phyloP scores from a whole-genome alignment of 30 jellyfish, hydroid and myxozoan genomes.

The Turritopsis rubra region DNA sequence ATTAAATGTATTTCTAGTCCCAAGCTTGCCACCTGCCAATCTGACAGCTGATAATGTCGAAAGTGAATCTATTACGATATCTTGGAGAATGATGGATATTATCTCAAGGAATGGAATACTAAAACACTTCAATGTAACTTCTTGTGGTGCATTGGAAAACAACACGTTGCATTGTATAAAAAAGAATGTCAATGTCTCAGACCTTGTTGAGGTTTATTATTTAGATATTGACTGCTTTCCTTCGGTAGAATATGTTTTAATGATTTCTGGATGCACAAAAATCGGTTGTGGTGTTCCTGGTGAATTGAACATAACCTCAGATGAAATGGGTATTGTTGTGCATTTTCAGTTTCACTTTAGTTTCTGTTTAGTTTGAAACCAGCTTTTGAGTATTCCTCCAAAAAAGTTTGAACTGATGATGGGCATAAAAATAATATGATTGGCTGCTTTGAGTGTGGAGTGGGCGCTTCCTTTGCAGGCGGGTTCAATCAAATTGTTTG shows the following conservation, averaged over 20 bases:
- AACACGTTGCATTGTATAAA: not conserved
- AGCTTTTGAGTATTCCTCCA: too few relatives aligned
- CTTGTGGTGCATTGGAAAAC: not conserved
- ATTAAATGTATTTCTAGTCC: not conserved
- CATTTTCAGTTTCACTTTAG: too few relatives aligned
- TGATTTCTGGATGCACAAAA: conserved; percentile 2
- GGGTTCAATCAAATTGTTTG: too few relatives aligned
- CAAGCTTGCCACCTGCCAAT: not conserved
- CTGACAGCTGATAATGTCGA: not conserved
- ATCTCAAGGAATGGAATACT: not conserved
- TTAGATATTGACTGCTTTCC: not conserved
- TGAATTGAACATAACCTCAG: not conserved
- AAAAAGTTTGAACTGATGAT: too few relatives aligned
- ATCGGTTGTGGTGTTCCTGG: conserved; percentile 1
- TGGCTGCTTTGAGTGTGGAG: too few relatives aligned
- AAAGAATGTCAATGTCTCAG: not conserved
- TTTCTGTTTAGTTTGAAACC: too few relatives aligned
- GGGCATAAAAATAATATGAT: too few relatives aligned
- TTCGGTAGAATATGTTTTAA: not conserved
- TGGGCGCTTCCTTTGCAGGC: too few relatives aligned
- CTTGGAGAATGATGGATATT: not conserved
- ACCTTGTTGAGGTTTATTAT: not conserved
- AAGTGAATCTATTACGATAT: not conserved
- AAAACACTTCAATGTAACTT: not conserved
- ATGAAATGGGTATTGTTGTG: not conserved